Percentiles rank a stretch among this genome's conserved stretches.
These are phyloP conservation scores for Epistrophella euchroma DNA, from an alignment of 2,888 invertebrate species.

Conservation along the genomic window DNA sequence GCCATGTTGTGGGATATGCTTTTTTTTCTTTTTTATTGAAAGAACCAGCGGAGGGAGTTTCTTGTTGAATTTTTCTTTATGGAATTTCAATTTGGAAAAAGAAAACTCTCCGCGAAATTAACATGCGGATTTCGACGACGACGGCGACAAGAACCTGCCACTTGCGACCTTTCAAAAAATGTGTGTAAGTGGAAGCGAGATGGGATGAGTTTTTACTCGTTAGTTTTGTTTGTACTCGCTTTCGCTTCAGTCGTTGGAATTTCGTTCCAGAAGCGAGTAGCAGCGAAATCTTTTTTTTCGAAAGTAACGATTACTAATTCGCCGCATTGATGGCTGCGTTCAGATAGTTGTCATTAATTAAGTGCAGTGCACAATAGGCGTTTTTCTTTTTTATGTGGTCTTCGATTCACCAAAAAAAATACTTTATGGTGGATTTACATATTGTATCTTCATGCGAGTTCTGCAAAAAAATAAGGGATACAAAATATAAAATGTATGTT, in stretches of 20 bases:
- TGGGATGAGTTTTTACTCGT: slow-evolving; percentile 15
- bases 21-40: slow-evolving; percentile 19
- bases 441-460: too few relatives aligned
- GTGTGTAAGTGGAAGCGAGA: slow-evolving; percentile 68
- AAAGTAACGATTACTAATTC: slow-evolving; percentile 9
- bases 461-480: too few relatives aligned
- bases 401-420: too few relatives aligned
- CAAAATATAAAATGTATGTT: too few relatives aligned
- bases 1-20: slow-evolving; percentile 87
- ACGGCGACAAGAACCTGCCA: slow-evolving; percentile 74
- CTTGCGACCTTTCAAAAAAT: slow-evolving; percentile 78
- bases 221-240: slow-evolving; percentile 12
- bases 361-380: too few relatives aligned
- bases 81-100: slow-evolving; percentile 63
- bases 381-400: too few relatives aligned
- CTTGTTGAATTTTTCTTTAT: slow-evolving; percentile 48
- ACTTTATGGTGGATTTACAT: too few relatives aligned
- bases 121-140: slow-evolving; percentile 76
- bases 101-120: slow-evolving; percentile 75
- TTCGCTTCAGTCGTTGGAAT: slow-evolving; percentile 32
- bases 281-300: slow-evolving; percentile 19
- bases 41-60: slow-evolving; percentile 15
- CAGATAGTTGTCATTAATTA: background rate
- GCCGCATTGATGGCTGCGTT: background rate
- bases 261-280: slow-evolving; percentile 1